Evolutionary conservation across 2,113 vertebrate species (phyloP).

Genomic region (Etheostoma spectabile): DNA sequence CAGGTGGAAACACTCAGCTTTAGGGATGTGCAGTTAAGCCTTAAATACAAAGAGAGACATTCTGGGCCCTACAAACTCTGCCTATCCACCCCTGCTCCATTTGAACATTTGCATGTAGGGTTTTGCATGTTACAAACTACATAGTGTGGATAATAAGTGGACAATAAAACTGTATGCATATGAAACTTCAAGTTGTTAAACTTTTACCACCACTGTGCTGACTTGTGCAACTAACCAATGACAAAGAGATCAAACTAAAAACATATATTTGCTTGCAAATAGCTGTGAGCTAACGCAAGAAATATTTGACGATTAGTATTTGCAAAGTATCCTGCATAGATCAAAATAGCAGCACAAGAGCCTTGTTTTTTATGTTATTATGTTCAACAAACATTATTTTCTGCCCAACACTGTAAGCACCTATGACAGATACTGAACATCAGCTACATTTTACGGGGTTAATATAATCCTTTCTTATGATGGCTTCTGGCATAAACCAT

Average conservation of each 20-base stretch:
- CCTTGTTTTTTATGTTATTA: no score
- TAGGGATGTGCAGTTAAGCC: constrained; percentile 29
- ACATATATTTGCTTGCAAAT: no score
- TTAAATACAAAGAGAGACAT: constrained; percentile 25
- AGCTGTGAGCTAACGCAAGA: no score
- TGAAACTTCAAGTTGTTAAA: no score
- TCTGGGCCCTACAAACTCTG: background rate
- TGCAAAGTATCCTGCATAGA: no score
- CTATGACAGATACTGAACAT: background rate
- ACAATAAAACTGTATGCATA: background rate
- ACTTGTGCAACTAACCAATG: no score
- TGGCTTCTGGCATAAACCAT: background rate
- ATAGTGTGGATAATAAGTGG: background rate
- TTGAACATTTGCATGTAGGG: background rate
- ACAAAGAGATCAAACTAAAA: no score
- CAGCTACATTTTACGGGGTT: no score
- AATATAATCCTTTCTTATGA: background rate
- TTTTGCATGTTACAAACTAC: background rate
- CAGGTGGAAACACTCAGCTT: constrained; percentile 74
- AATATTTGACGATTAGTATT: no score
- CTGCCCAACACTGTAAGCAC: background rate
- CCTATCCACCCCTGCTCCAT: background rate
- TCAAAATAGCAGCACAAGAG: background rate
- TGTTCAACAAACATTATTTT: background rate
- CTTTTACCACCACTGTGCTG: no score